These are phyloP conservation scores for Tiliqua scincoides DNA, from an alignment of 2,113 vertebrate genomes.

Conservation along the genomic window DNA sequence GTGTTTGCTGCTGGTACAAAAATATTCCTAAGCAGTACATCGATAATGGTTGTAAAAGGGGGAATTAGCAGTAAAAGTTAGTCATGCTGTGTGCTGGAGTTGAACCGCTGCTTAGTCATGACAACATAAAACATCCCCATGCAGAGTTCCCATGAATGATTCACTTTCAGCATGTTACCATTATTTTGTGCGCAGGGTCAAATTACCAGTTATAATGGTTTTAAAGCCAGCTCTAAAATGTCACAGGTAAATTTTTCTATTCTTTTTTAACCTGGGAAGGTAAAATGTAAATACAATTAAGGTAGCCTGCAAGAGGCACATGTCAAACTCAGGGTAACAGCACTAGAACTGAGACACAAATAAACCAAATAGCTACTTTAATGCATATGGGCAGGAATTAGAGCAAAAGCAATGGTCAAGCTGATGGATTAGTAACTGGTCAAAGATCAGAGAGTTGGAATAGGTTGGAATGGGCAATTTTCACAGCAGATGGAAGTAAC, in stretches of 20 bases:
- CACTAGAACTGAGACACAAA: background rate
- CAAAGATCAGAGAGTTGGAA: too few relatives aligned
- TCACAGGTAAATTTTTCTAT: background rate
- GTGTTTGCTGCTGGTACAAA: constrained; percentile 35
- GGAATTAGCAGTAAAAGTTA: constrained; percentile 50
- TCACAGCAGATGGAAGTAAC: too few relatives aligned
- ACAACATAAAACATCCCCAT: constrained; percentile 60
- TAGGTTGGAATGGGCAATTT: too few relatives aligned
- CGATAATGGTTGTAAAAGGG: constrained; percentile 37
- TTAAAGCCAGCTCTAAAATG: background rate
- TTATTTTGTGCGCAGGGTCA: background rate
- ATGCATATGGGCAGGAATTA: too few relatives aligned
- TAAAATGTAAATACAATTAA: background rate
- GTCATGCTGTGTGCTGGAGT: constrained; percentile 25
- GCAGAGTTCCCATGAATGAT: background rate
- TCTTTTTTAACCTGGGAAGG: background rate
- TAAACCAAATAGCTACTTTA: background rate
- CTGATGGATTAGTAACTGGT: too few relatives aligned
- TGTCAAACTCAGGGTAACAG: background rate
- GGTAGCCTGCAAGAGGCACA: background rate
- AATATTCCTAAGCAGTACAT: constrained; percentile 31
- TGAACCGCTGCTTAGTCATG: constrained; percentile 54
- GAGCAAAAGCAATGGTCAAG: too few relatives aligned
- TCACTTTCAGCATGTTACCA: background rate
- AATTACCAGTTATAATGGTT: background rate